These are phyloP conservation scores for Graphium colonna DNA, from an alignment of 2,888 invertebrate genomes.

Conservation along the genomic window DNA sequence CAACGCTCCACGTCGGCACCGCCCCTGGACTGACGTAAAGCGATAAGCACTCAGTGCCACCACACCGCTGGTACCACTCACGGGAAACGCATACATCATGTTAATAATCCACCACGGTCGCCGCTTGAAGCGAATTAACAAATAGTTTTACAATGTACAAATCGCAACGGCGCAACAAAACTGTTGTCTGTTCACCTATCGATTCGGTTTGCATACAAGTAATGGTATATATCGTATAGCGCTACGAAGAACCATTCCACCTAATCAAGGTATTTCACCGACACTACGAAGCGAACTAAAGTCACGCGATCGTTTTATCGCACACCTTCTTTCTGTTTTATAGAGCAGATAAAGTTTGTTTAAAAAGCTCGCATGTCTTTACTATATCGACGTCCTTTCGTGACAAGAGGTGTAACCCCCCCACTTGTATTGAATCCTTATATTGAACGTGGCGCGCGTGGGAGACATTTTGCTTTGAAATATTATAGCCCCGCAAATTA, in stretches of 20 bases:
- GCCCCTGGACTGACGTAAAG: slow-evolving; percentile 74
- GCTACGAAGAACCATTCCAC: slow-evolving; percentile 41
- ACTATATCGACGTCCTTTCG: slow-evolving; percentile 66
- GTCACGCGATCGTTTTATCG: slow-evolving; percentile 78
- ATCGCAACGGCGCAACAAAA: background rate
- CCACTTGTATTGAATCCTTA: slow-evolving; percentile 46
- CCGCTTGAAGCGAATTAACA: slow-evolving; percentile 1
- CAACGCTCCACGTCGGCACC: slow-evolving; percentile 75
- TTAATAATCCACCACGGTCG: slow-evolving; percentile 9
- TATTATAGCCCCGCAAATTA: slow-evolving; percentile 21
- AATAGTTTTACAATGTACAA: background rate
- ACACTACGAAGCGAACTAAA: slow-evolving; percentile 54
- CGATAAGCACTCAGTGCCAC: slow-evolving; percentile 72
- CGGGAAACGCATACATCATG: slow-evolving; percentile 20
- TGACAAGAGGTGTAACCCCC: slow-evolving; percentile 68
- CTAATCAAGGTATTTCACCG: slow-evolving; percentile 69
- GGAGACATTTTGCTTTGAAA: slow-evolving; percentile 12
- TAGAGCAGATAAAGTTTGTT: slow-evolving; percentile 72
- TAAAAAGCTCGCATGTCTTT: slow-evolving; percentile 75
- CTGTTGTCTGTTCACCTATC: background rate
- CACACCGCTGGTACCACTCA: slow-evolving; percentile 62
- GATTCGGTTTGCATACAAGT: background rate
- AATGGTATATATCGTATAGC: slow-evolving; percentile 27
- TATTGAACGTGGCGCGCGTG: slow-evolving; percentile 27
- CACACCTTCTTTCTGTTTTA: slow-evolving; percentile 75